Base-by-base conservation (phyloP, 2,797 vertebrate genomes). In the Sebastes taczanowskii region DNA sequence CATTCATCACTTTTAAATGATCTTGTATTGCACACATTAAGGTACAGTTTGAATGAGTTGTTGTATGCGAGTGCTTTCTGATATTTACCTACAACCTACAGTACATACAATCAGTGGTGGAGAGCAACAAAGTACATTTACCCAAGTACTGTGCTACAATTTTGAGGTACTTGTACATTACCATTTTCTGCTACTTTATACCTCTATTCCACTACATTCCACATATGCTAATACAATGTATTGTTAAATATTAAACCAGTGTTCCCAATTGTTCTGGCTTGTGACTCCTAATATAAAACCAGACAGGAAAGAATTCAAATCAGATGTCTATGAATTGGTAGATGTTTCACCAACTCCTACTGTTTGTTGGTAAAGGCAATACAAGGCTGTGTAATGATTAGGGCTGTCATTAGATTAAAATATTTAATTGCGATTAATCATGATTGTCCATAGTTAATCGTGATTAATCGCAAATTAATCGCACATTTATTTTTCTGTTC, bases 1-100 rank as follows among this genome's bases (percentile, higher is more conserved):
- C 60, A 55, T 76, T 80, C 6, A 67, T 82, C 20, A n/a, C 27
- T 83, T 88, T 81, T 35, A 42, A 77, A 76, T 53, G 8, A 11
- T 55, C 6, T 29, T 23, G 5, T 30, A 30, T 18, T 34, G 23
- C n/a, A 34, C 29, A 46, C 35, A 34, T 65, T 38, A 14, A 79
- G 64, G 30, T 38, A 38, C 4, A 65, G 46, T 29, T 34, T 70
- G 23, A 35, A 66, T 66, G 18, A 35, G 20, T 20, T 75, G 14
- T 66, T 53, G 18, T 23, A 25, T 62, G 58, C n/a, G 23, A 23
- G 23, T 23, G 23, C 23, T 23, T 23, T 23, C 23, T 64, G n/a
- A 29, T 68, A 60, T 67, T 74, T 55, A 70, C 10, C 60, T 55
- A 11, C 32, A 75, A 52, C 46, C 11, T 76, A n/a, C 49, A 52